Evolutionary conservation across 1,140 invertebrate species (phyloP), one percentile per base, ranked within the genome.

Genomic region (Zaprionus davidi): DNA sequence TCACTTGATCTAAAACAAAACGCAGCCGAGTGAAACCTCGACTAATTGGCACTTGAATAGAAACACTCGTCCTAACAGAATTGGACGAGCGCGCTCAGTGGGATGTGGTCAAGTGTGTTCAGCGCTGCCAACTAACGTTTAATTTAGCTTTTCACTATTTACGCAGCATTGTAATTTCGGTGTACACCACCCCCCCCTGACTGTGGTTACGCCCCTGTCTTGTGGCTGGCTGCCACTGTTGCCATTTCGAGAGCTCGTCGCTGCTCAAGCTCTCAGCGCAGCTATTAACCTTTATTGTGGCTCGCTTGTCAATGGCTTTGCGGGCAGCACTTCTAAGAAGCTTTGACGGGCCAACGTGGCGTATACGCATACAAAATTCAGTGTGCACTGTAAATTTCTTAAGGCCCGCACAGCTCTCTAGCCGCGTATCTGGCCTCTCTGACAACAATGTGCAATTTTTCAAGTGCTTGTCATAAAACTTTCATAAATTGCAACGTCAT

Each of bases 21-120:
- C 58, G 20, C 58, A 71, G 66, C 46, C 65, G 38, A 76, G 71
- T 66, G 65, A 59, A 70, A 71, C 68, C 86, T 62, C 72, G 51
- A 51, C 85, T 88, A 88, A 88, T 88, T 88, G 85, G 79, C 68
- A 73, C 85, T 88, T 82, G 73, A 79, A 81, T 70, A 62, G 57
- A 77, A 79, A 79, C 46, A 51, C 46, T 51, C 20, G 46, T 72
- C 49, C 69, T 74, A 72, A 67, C 81, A 81, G 63, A 77, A 88
- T 81, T 71, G 80, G 76, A 55, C 41, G 38, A 17, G 38, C 76
- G 31, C 65, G 58, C 65, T 62, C 78, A 62, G 65, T 53, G 24
- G 20, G 44, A 26, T 22, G 34, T 34, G 73, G 74, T 31, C 51
- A 20, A 68, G 44, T 49, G 64, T 38, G 34, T 31, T 59, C 13